Evolutionary conservation across 2,888 invertebrate species (phyloP).

Genomic region (Nowickia ferox): DNA sequence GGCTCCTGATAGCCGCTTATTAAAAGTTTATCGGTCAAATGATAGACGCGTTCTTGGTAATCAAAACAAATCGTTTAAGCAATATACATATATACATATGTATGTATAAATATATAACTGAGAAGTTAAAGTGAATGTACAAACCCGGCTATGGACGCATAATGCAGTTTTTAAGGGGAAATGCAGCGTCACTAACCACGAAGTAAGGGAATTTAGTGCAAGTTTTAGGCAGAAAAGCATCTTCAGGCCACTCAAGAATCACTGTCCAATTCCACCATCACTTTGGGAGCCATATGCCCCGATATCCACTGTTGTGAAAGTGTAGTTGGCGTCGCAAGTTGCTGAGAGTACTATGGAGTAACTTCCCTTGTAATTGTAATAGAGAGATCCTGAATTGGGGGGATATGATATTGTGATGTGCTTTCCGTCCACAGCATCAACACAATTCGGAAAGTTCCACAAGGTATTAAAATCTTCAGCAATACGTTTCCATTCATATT

Average conservation of each 20-base stretch:
- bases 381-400: not conserved
- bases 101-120: no score
- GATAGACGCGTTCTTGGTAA: no score
- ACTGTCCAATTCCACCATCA: slow-evolving; percentile 3
- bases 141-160: no score
- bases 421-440: slow-evolving; percentile 11
- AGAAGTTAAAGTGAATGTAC: no score
- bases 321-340: slow-evolving; percentile 4
- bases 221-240: not conserved
- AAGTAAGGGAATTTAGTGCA: no score
- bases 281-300: slow-evolving; percentile 18
- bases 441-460: not conserved
- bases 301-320: slow-evolving; percentile 19
- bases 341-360: not conserved
- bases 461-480: not conserved
- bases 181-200: no score
- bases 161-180: no score
- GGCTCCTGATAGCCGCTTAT: no score
- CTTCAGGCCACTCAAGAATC: not conserved
- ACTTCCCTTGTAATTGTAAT: not conserved
- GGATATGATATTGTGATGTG: slow-evolving; percentile 6
- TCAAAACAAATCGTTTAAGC: no score
- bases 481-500: not conserved
- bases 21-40: no score
- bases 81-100: no score